phyloP scores from a whole-genome alignment of 2,797 vertebrate species.

The Pangasius larnaudii region DNA sequence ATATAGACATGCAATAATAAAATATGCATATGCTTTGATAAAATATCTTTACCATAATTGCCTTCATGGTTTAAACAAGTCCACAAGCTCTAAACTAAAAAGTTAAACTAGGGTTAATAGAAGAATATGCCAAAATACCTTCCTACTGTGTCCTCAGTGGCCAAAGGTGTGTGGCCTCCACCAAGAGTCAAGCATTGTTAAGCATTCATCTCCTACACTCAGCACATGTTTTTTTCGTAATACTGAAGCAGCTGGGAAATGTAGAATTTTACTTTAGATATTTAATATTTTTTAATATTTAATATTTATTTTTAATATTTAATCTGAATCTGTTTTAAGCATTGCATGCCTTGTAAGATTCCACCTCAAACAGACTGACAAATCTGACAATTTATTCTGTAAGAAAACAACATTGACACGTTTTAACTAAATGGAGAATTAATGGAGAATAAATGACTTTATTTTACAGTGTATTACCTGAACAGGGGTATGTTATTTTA shows the following conservation, averaged over 20 bases:
- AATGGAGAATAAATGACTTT: conserved; percentile 59
- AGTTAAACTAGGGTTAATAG: not conserved
- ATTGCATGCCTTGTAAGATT: not conserved
- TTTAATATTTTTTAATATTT: no score
- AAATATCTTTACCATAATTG: no score
- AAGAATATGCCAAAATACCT: conserved; percentile 21
- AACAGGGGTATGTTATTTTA: conserved; percentile 69
- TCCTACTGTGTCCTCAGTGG: not conserved
- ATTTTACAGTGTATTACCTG: conserved; percentile 80
- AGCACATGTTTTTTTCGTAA: conserved; percentile 21
- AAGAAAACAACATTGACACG: conserved; percentile 26
- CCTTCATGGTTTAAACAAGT: not conserved
- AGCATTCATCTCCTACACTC: conserved; percentile 10
- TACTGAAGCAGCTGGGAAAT: not conserved
- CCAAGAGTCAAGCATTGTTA: not conserved
- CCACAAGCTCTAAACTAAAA: conserved; percentile 5
- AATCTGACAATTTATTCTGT: conserved; percentile 7
- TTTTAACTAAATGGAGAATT: conserved; percentile 11
- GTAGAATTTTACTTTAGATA: not conserved
- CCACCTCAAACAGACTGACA: not conserved
- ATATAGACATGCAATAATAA: not conserved
- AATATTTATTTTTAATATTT: not conserved
- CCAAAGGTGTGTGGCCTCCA: not conserved
- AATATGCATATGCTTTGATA: not conserved
- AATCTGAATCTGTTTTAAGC: not conserved